These are phyloP conservation scores for Lota lota DNA, from an alignment of 2,113 vertebrate species.

Conservation along the genomic window DNA sequence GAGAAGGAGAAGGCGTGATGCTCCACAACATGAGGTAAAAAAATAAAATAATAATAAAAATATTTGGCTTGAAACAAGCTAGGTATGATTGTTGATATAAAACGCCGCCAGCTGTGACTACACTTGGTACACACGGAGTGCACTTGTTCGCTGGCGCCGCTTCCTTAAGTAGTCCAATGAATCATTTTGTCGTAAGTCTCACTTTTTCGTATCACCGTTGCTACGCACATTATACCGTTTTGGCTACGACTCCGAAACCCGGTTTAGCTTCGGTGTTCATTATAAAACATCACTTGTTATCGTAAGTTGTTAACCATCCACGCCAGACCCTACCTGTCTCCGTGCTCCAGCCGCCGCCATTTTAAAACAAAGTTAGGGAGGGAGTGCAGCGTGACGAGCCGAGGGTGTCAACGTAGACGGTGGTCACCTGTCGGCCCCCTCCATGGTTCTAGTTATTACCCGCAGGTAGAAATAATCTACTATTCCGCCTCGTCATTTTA, in stretches of 20 bases:
- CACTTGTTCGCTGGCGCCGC: conserved; percentile 38
- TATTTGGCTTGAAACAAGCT: too few relatives aligned
- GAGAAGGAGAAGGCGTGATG: too few relatives aligned
- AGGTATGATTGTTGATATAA: background rate
- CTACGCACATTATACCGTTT: too few relatives aligned
- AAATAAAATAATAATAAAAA: too few relatives aligned
- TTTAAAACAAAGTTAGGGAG: conserved; percentile 70
- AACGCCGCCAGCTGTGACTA: background rate
- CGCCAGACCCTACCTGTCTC: conserved; percentile 61
- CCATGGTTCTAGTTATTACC: conserved; percentile 44
- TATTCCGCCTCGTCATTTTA: too few relatives aligned
- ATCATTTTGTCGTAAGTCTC: background rate
- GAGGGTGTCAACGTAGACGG: conserved; percentile 49
- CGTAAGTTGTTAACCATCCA: background rate
- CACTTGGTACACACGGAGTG: background rate
- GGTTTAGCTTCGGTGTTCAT: too few relatives aligned
- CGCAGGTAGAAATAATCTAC: too few relatives aligned
- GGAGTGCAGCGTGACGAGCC: conserved; percentile 49
- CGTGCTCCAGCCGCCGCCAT: conserved; percentile 70
- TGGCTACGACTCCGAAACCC: too few relatives aligned
- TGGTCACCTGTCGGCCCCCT: conserved; percentile 60
- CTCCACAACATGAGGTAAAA: too few relatives aligned
- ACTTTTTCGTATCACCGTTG: background rate
- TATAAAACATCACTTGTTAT: background rate
- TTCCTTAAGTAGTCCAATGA: conserved; percentile 38